phyloP scores from a whole-genome alignment of 2,113 vertebrate species.

The Burhinus bistriatus region DNA sequence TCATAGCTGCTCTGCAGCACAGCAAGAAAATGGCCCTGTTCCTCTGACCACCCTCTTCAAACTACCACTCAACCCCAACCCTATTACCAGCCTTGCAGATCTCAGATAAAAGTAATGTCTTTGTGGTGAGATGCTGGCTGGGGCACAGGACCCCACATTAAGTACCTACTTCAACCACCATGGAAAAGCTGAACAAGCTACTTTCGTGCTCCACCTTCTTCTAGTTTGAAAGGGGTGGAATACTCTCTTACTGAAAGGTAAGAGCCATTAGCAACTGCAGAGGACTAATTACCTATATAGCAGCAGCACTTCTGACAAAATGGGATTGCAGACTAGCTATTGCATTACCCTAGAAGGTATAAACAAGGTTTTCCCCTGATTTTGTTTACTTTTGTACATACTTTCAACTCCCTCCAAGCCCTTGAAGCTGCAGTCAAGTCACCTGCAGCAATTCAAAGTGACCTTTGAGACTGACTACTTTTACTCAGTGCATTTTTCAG shows the following conservation, averaged over 20 bases:
- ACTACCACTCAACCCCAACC: background rate
- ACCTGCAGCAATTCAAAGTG: background rate
- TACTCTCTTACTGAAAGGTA: background rate
- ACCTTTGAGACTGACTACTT: background rate
- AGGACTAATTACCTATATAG: accelerated
- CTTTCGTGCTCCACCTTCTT: background rate
- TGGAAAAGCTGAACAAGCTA: background rate
- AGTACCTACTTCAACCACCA: accelerated
- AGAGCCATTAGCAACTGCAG: background rate
- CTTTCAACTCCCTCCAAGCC: background rate
- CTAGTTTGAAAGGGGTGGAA: background rate
- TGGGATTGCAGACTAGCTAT: background rate
- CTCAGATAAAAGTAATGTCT: background rate
- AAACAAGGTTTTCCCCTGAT: background rate
- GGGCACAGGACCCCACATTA: background rate
- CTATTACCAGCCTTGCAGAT: background rate
- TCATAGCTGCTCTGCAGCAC: background rate
- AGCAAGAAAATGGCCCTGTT: background rate
- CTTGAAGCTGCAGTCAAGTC: background rate
- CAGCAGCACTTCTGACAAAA: background rate
- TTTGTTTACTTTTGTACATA: background rate
- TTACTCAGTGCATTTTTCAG: background rate
- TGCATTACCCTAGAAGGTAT: background rate
- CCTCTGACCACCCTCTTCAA: background rate
- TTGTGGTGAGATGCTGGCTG: background rate